Evolutionary conservation across 2,797 vertebrate genomes (phyloP).

Genomic region (Cyprinella venusta): DNA sequence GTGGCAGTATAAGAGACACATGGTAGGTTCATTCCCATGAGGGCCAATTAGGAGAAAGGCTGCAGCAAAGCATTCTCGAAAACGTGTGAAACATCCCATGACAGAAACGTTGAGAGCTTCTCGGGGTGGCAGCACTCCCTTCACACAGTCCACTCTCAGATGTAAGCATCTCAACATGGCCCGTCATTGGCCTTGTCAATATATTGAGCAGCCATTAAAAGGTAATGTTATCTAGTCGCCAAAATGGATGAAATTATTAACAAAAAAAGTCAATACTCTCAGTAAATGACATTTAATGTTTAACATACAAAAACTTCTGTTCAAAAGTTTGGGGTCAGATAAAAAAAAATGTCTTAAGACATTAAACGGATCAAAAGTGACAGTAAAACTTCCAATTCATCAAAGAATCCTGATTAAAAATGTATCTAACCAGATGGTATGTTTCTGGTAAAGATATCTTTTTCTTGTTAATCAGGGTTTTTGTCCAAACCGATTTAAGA

Average conservation of each 20-base stretch:
- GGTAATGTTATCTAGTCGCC: no score
- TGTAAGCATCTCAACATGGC: neutral
- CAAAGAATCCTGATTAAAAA: no score
- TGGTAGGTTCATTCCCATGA: conserved; percentile 38
- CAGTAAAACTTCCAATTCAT: no score
- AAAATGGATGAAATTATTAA: no score
- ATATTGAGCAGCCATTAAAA: no score
- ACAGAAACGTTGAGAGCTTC: neutral
- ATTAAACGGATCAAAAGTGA: no score
- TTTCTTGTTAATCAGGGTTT: no score
- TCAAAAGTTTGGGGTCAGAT: no score
- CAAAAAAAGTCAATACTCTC: neutral
- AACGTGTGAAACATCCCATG: conserved; percentile 25
- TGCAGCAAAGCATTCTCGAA: conserved; percentile 22
- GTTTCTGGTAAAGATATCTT: no score
- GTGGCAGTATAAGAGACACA: neutral
- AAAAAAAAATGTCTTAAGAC: fast-evolving
- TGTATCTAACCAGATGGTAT: no score
- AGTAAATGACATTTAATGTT: neutral
- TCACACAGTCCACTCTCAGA: neutral
- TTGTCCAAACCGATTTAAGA: no score
- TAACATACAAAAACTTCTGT: neutral
- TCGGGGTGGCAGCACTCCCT: neutral
- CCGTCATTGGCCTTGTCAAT: no score
- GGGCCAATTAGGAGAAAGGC: conserved; percentile 49